Percentiles rank a stretch among this genome's conserved stretches.
Evolutionary conservation across 1,140 invertebrate species (phyloP).

Genomic region (Cotesia typhae): DNA sequence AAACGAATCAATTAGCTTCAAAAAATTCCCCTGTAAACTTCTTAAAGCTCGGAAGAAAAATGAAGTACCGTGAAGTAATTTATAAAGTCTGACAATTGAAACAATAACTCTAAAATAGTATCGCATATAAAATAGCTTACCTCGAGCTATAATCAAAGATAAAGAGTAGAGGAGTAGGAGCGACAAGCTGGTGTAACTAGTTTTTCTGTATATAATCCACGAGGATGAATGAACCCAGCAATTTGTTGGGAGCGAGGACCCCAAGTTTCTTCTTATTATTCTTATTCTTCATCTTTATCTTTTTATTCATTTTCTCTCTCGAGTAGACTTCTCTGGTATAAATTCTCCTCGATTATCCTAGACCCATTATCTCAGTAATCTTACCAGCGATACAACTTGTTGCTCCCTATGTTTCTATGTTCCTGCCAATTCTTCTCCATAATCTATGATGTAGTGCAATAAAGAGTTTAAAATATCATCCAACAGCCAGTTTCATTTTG

Average conservation of each 20-base stretch:
- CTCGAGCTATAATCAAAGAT: constrained; percentile 16
- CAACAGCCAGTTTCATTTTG: too few relatives aligned
- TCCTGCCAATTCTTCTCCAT: constrained; percentile 17
- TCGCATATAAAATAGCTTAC: constrained; percentile 16
- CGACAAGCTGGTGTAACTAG: constrained; percentile 52
- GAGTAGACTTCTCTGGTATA: constrained; percentile 13
- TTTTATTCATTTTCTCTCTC: constrained; percentile 15
- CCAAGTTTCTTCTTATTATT: constrained; percentile 34
- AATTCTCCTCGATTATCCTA: constrained; percentile 42
- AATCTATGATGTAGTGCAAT: constrained; percentile 4
- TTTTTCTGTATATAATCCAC: constrained; percentile 56
- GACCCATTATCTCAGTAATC: constrained; percentile 61
- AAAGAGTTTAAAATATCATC: too few relatives aligned
- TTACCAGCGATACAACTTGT: constrained; percentile 35
- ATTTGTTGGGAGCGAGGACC: constrained; percentile 63
- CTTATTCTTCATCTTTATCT: neutral
- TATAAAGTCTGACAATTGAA: neutral
- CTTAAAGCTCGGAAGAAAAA: too few relatives aligned
- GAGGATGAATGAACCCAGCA: constrained; percentile 66
- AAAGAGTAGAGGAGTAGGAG: constrained; percentile 34
- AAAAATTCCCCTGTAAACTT: too few relatives aligned
- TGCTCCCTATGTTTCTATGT: constrained; percentile 1
- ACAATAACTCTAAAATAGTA: constrained; percentile 8
- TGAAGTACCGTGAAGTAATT: neutral
- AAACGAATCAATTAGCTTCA: too few relatives aligned